Percentiles rank a stretch among this genome's conserved stretches.
Conservation (phyloP, 2,888 invertebrate genomes). For the Dolichopus griseipennis region DNA sequence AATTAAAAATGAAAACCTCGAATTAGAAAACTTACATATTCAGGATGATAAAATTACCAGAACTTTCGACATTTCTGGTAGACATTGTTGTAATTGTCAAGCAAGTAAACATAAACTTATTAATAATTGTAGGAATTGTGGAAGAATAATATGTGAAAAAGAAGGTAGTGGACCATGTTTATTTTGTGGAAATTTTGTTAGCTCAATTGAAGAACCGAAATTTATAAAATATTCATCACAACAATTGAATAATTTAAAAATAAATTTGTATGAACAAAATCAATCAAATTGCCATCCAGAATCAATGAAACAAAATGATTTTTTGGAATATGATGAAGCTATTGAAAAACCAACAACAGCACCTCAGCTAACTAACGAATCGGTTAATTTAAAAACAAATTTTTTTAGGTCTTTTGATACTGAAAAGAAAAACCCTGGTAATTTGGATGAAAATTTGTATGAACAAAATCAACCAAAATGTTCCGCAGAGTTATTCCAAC, state of each 20-base stretch:
- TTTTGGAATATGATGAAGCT: slow-evolving; percentile 75
- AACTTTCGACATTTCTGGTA: too few relatives aligned
- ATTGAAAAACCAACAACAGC: slow-evolving; percentile 48
- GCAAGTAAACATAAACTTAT: slow-evolving; percentile 81
- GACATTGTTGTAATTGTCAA: slow-evolving; percentile 85
- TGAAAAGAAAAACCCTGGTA: too few relatives aligned
- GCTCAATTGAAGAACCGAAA: slow-evolving; percentile 61
- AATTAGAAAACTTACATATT: too few relatives aligned
- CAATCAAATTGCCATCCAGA: too few relatives aligned
- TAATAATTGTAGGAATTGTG: slow-evolving; percentile 89
- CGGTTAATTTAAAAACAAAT: too few relatives aligned
- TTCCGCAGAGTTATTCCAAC: too few relatives aligned
- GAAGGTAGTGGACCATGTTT: slow-evolving; percentile 97
- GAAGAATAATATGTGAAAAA: slow-evolving; percentile 87
- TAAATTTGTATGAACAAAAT: slow-evolving; percentile 54
- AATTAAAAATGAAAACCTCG: too few relatives aligned
- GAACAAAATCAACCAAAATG: too few relatives aligned
- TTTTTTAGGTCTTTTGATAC: too few relatives aligned
- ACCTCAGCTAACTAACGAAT: too few relatives aligned
- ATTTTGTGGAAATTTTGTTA: slow-evolving; percentile 81
- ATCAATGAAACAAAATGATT: slow-evolving; percentile 71
- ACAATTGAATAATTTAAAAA: slow-evolving; percentile 57
- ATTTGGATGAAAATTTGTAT: too few relatives aligned
- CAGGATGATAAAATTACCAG: too few relatives aligned
- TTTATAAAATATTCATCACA: slow-evolving; percentile 58